Evolutionary conservation across 1,140 invertebrate genomes (phyloP).

Genomic region (Drosophila cardini): DNA sequence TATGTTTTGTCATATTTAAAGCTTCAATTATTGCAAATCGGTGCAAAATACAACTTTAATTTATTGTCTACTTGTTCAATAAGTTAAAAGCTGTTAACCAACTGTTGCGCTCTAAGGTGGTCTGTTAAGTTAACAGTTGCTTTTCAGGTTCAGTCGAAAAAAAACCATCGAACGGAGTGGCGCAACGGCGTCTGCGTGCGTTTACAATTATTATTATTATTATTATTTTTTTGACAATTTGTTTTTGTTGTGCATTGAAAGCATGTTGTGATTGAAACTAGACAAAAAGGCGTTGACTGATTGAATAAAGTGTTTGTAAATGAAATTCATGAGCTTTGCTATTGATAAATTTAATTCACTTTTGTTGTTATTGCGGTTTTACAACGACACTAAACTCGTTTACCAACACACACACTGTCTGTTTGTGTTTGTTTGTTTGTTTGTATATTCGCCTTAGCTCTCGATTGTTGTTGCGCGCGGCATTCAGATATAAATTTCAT

Average conservation of each 20-base stretch:
- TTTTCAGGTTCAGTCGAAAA: conserved; percentile 40
- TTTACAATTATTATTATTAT: conserved; percentile 46
- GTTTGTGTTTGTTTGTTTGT: conserved; percentile 46
- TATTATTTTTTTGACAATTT: conserved; percentile 44
- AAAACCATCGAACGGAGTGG: conserved; percentile 44
- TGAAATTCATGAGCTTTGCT: conserved; percentile 17
- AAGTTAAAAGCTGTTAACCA: conserved; percentile 35
- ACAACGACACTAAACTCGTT: conserved; percentile 50
- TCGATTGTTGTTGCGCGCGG: conserved; percentile 59
- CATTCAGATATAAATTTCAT: conserved; percentile 49
- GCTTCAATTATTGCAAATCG: background rate
- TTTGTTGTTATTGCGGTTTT: conserved; percentile 53
- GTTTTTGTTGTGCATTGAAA: conserved; percentile 41
- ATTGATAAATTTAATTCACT: conserved; percentile 36
- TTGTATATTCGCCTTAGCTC: conserved; percentile 22
- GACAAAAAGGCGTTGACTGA: conserved; percentile 28
- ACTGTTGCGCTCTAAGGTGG: conserved; percentile 43
- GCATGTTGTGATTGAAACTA: conserved; percentile 41
- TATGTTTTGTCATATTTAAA: background rate
- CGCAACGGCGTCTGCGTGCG: conserved; percentile 52
- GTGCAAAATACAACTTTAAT: background rate
- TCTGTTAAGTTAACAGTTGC: conserved; percentile 37
- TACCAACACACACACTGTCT: conserved; percentile 34
- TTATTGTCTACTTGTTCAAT: background rate
- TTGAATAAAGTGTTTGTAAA: conserved; percentile 34